phyloP scores from a whole-genome alignment of 1,140 invertebrate species.

The Saccostrea echinata region DNA sequence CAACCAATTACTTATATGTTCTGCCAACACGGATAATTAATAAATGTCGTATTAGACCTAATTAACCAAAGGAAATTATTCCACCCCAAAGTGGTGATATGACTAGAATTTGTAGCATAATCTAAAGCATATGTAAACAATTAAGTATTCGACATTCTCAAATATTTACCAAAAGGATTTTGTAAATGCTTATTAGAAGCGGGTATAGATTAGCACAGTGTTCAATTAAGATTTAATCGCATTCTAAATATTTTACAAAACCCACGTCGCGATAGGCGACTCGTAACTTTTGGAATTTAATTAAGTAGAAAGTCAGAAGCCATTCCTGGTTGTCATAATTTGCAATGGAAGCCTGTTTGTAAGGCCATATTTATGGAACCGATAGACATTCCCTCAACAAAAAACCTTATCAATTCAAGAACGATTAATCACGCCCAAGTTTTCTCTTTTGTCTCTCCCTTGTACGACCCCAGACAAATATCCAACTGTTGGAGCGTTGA shows the following conservation, averaged over 20 bases:
- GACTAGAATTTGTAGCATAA: constrained; percentile 19
- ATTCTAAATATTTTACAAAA: constrained; percentile 41
- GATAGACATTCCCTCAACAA: constrained; percentile 34
- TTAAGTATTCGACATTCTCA: constrained; percentile 39
- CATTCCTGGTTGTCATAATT: constrained; percentile 45
- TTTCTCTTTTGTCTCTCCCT: background rate
- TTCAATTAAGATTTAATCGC: constrained; percentile 42
- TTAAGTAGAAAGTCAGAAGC: constrained; percentile 40
- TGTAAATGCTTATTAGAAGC: constrained; percentile 32
- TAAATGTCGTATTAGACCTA: background rate
- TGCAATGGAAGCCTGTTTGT: background rate
- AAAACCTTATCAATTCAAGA: constrained; percentile 27
- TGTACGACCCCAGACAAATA: constrained; percentile 21
- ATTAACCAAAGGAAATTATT: constrained; percentile 30
- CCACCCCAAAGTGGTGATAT: background rate
- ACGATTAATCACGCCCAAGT: constrained; percentile 38
- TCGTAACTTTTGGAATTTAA: constrained; percentile 44
- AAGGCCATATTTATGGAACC: constrained; percentile 32
- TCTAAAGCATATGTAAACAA: constrained; percentile 19
- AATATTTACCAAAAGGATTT: constrained; percentile 37
- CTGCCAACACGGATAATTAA: background rate
- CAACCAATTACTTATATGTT: constrained; percentile 4
- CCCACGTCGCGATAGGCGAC: constrained; percentile 32
- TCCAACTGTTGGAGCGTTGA: background rate
- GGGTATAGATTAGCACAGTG: constrained; percentile 10